Conservation (phyloP, 2,113 vertebrate genomes). For the Corythoichthys haematopterus region DNA sequence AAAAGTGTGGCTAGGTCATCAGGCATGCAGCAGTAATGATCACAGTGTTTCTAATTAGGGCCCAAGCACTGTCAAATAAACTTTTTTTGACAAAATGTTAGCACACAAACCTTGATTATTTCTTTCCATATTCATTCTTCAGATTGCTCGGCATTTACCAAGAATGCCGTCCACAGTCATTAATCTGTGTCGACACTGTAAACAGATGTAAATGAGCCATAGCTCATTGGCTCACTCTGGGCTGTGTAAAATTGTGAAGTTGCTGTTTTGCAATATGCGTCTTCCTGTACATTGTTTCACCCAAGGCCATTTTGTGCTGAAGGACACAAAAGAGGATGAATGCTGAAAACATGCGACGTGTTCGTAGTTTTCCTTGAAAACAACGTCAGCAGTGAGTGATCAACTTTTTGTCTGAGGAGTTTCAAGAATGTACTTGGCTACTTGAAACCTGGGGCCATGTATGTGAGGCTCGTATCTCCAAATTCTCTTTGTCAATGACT, state of each 20-base stretch:
- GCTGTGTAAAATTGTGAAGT: constrained; percentile 37
- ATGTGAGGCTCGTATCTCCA: constrained; percentile 37
- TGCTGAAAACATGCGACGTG: background rate
- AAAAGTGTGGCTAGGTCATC: constrained; percentile 38
- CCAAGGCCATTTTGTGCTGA: background rate
- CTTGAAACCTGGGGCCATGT: constrained; percentile 21
- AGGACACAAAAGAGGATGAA: background rate
- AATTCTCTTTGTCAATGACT: constrained; percentile 47
- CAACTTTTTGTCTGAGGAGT: constrained; percentile 29
- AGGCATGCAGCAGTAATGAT: constrained; percentile 34
- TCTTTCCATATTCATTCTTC: background rate
- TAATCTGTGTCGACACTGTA: constrained; percentile 41
- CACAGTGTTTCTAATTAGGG: constrained; percentile 34
- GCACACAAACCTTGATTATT: constrained; percentile 4
- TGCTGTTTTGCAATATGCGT: constrained; percentile 11
- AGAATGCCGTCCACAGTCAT: constrained; percentile 39
- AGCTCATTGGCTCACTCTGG: constrained; percentile 37
- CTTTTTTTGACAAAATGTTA: background rate
- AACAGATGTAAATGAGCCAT: constrained; percentile 21
- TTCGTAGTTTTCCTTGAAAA: background rate
- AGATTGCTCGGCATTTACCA: constrained; percentile 19
- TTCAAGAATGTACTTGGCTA: constrained; percentile 32
- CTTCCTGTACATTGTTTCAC: constrained; percentile 6
- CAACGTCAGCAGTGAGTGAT: background rate
- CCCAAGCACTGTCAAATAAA: too few relatives aligned